Percentiles rank a stretch among this genome's conserved stretches.
Evolutionary conservation across 1,140 invertebrate species (phyloP).

Genomic region (Drosophila arizonae): DNA sequence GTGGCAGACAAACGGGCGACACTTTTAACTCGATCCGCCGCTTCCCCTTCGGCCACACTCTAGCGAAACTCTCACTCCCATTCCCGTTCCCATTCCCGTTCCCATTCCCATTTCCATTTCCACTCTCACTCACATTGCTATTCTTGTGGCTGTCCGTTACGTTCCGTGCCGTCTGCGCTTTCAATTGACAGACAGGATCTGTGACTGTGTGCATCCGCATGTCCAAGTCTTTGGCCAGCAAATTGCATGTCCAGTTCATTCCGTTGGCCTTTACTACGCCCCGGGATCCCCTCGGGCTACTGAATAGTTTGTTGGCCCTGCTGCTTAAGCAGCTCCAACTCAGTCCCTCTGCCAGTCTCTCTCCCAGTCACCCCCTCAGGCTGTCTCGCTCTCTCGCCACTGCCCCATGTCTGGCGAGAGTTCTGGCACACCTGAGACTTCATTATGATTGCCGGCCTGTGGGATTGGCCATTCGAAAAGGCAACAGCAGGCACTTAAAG

Average conservation of each 20-base stretch:
- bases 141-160: constrained; percentile 1
- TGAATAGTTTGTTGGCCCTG: constrained; percentile 33
- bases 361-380: too few species aligned
- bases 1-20: constrained; percentile 27
- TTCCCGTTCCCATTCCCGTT: not conserved
- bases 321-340: constrained; percentile 8
- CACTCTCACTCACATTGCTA: too few species aligned
- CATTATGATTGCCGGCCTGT: constrained; percentile 36
- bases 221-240: constrained; percentile 22
- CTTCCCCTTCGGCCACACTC: not conserved
- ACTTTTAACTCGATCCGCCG: constrained; percentile 18
- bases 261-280: constrained; percentile 3
- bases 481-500: constrained; percentile 26
- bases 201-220: constrained; percentile 3
- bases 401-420: not conserved
- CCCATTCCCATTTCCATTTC: not conserved
- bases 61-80: too few species aligned
- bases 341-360: not conserved
- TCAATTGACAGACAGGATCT: constrained; percentile 25
- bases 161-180: constrained; percentile 18
- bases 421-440: constrained; percentile 44
- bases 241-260: constrained; percentile 49
- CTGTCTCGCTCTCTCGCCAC: not conserved
- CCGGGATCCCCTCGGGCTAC: not conserved
- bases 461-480: constrained; percentile 36